Percentiles rank a stretch among this genome's conserved stretches.
Evolutionary conservation across 37 sponge, comb jelly and placozoan species (phyloP).

Genomic region (Aplysina aerophoba): DNA sequence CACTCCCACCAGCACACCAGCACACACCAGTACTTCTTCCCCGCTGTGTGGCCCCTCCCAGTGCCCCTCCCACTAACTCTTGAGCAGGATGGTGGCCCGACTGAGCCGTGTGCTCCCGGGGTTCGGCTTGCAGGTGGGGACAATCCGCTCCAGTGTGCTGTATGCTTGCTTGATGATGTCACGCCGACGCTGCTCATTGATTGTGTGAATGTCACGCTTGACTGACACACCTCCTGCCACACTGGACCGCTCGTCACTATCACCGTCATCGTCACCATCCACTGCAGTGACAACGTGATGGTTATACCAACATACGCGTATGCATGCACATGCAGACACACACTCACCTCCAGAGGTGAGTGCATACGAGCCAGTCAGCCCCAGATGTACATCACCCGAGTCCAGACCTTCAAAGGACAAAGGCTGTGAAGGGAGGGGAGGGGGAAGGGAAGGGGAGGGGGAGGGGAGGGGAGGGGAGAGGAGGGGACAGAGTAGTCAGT

Average conservation of each 20-base stretch:
- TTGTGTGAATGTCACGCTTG: slow-evolving; percentile 81
- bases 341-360: neutral
- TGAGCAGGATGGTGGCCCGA: slow-evolving; percentile 81
- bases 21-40: neutral
- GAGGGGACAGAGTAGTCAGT: too few relatives aligned
- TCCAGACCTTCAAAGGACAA: too few relatives aligned
- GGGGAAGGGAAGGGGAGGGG: too few relatives aligned
- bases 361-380: too few relatives aligned
- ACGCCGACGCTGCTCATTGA: slow-evolving; percentile 85
- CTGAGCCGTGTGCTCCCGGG: slow-evolving; percentile 71
- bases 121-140: slow-evolving; percentile 66
- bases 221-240: neutral
- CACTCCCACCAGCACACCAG: too few relatives aligned
- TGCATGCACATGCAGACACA: slow-evolving; percentile 1
- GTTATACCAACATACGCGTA: neutral
- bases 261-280: slow-evolving; percentile 9
- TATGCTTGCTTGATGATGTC: slow-evolving; percentile 83
- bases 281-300: neutral
- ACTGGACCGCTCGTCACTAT: slow-evolving; percentile 25
- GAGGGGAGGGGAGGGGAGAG: too few relatives aligned
- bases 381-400: too few relatives aligned
- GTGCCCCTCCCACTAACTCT: slow-evolving; percentile 52
- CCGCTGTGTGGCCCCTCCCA: neutral
- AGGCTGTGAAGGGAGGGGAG: too few relatives aligned
- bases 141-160: slow-evolving; percentile 55